Evolutionary conservation across 2,797 vertebrate species (phyloP).

Genomic region (Pygocentrus nattereri): DNA sequence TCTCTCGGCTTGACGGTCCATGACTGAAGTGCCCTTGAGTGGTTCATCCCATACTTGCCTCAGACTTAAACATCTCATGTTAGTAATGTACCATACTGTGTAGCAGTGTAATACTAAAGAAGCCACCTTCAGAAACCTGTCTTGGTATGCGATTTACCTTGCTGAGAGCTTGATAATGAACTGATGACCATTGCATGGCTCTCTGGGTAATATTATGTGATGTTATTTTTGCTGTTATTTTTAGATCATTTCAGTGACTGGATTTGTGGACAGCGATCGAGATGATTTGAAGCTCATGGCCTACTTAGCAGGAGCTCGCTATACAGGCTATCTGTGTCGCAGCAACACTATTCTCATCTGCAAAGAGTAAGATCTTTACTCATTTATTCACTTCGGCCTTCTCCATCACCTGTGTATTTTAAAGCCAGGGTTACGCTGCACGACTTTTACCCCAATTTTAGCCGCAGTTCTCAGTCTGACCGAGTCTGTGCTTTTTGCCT

Average conservation of each 20-base stretch:
- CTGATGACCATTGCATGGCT: not conserved
- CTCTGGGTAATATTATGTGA: not conserved
- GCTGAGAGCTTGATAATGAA: not conserved
- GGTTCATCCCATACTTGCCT: too few relatives aligned
- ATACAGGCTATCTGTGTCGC: slow-evolving; percentile 95
- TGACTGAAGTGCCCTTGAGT: too few relatives aligned
- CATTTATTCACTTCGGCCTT: not conserved
- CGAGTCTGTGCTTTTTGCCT: too few relatives aligned
- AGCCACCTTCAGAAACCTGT: too few relatives aligned
- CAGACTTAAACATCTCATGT: too few relatives aligned
- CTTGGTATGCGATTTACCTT: not conserved
- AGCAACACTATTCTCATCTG: slow-evolving; percentile 98
- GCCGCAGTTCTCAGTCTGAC: too few relatives aligned
- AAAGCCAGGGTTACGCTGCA: too few relatives aligned
- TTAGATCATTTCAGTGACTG: slow-evolving; percentile 96
- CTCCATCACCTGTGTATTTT: too few relatives aligned
- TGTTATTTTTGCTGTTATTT: not conserved
- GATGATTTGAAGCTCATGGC: slow-evolving; percentile 97
- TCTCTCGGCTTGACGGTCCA: too few relatives aligned
- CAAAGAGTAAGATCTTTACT: slow-evolving; percentile 89
- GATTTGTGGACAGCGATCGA: slow-evolving; percentile 93
- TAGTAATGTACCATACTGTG: too few relatives aligned
- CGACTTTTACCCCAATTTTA: too few relatives aligned
- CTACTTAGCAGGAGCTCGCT: slow-evolving; percentile 92
- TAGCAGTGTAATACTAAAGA: too few relatives aligned